Percentiles rank a stretch among this genome's conserved stretches.
Evolutionary conservation across 2,797 vertebrate genomes (phyloP).

Genomic region (Bradypodion pumilum): DNA sequence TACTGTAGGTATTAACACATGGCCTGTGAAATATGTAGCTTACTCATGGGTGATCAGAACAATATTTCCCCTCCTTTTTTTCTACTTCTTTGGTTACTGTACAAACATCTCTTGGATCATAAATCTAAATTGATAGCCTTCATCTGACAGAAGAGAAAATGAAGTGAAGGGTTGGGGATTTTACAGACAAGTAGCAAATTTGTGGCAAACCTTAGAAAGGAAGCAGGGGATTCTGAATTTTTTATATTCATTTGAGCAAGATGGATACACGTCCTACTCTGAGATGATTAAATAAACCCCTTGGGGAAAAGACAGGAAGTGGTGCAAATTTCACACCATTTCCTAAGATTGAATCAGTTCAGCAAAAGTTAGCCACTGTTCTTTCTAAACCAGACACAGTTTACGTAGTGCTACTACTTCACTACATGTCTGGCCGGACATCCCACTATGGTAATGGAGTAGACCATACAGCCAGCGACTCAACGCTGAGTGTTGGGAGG

Average conservation of each 20-base stretch:
- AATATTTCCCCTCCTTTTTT: background rate
- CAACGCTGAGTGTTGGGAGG: too few relatives aligned
- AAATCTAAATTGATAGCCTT: slow-evolving; percentile 17
- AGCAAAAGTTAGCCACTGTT: background rate
- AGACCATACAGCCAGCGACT: too few relatives aligned
- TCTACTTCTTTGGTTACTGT: slow-evolving; percentile 7
- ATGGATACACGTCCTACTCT: background rate
- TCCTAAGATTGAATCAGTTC: background rate
- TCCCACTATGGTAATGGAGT: too few relatives aligned
- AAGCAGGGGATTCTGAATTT: background rate
- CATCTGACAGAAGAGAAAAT: background rate
- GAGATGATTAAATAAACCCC: slow-evolving; percentile 8
- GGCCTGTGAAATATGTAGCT: slow-evolving; percentile 1
- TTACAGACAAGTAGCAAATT: background rate
- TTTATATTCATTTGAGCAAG: background rate
- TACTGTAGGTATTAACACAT: background rate
- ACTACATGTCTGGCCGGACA: too few relatives aligned
- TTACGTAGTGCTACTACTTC: background rate
- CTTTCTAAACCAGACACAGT: background rate
- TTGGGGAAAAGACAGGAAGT: background rate
- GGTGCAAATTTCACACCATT: slow-evolving; percentile 9
- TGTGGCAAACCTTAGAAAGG: background rate
- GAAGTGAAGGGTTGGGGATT: background rate
- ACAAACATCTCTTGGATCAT: background rate
- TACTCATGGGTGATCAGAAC: slow-evolving; percentile 1